A percentile compares a stretch with the other conserved stretches of the same genome.
Conservation (phyloP, 2,888 invertebrate species). For the Eupithecia insigniata region DNA sequence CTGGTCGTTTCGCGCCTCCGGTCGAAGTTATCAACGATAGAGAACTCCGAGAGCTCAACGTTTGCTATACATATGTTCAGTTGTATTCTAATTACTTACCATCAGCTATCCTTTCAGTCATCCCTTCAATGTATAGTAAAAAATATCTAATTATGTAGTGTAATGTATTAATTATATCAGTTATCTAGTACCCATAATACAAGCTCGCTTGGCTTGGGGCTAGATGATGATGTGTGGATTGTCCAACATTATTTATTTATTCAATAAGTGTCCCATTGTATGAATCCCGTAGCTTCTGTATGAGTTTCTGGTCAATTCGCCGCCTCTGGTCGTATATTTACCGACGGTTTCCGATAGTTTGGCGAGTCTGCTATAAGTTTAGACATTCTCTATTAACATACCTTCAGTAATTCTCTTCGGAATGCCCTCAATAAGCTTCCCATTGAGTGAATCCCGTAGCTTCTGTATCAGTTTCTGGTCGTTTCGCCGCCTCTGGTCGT, state of each 20-base stretch:
- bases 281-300: constrained; percentile 86
- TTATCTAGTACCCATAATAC: no score
- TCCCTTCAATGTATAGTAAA: no score
- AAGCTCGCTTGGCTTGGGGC: no score
- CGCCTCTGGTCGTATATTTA: constrained; percentile 89
- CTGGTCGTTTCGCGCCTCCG: constrained; percentile 89
- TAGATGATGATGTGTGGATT: no score
- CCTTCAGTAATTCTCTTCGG: constrained; percentile 46
- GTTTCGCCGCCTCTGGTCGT: constrained; percentile 88
- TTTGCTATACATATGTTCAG: no score
- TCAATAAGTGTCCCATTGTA: constrained; percentile 66
- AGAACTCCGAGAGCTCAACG: constrained; percentile 91
- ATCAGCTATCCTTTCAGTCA: no score
- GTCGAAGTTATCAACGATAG: constrained; percentile 92
- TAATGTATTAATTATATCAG: no score
- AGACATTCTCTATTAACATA: constrained; percentile 16
- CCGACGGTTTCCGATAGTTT: no score
- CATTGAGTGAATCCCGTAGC: constrained; percentile 81
- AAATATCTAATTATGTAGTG: no score
- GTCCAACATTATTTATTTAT: no score
- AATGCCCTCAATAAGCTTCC: constrained; percentile 63
- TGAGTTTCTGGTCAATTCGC: constrained; percentile 88
- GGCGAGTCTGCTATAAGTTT: no score
- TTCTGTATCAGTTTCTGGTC: constrained; percentile 90
- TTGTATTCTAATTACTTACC: no score